Evolutionary conservation across 2,113 vertebrate species (phyloP), one percentile per base, ranked within the genome.

Genomic region (Bostrychus sinensis): DNA sequence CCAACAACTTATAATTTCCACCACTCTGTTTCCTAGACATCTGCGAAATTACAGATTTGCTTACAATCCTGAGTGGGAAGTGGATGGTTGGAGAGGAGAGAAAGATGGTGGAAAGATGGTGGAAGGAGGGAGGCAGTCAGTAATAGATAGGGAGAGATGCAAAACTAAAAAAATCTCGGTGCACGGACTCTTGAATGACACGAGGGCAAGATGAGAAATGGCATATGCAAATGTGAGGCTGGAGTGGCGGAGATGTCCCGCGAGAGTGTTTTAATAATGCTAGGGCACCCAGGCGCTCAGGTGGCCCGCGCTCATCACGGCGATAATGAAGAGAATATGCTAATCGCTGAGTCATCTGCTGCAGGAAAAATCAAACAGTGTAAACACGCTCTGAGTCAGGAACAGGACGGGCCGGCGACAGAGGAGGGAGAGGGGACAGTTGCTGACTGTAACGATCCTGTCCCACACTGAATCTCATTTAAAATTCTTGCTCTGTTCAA

Each of bases 21-120:
- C 30, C 72, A 66, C 67, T 84, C 62, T 76, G 63, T 73, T 85
- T 84, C 81, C 83, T 78, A 74, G 80, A 80, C 84, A 84, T 85
- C 82, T 84, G 81, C 76, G 73, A 82, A 88, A 88, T 86, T 78
- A 86, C 76, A 76, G 66, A 84, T 87, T 77, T 81, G 38, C 56
- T 59, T 54, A 48, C 39, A 72, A 65, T 72, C 71, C 56, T 70
- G 70, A 63, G 74, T 69, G 76, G 62, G 71, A 83, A 80, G 75
- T 65, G 37, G 56, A 66, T 73, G 16, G 13, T 38, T 79, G 56
- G 56, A 60, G 46, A 56, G 45, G 48, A 64, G 48, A 64, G 57
- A 42, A 8, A 59, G 68, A 77, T 43, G 45, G 22, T 25, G 45
- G 7, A 1, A 13, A n/a, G n/a, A n/a, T n/a, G n/a, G n/a, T n/a